Evolutionary conservation across 2,797 vertebrate genomes (phyloP), one percentile per base, ranked within the genome.

Genomic region (Coreius guichenoti): DNA sequence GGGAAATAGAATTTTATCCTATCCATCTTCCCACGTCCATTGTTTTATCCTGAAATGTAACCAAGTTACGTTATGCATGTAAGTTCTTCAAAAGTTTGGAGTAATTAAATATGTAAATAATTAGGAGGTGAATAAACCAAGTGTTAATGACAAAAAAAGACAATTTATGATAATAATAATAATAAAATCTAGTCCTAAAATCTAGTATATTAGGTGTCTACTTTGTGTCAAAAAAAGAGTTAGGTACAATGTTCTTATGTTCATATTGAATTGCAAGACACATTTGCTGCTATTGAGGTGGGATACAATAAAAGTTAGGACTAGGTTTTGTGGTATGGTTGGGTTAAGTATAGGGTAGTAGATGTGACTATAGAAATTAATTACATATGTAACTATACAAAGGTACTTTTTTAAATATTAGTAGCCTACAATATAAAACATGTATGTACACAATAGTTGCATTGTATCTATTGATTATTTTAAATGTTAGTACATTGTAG

Each of bases 1-100:
- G 88, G 90, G 89, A 90, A 91, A 89, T 87, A 33, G 13, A 63
- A 82, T 45, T 63, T 5, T 33, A 82, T 82, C 69, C 81, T 45
- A 74, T 61, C 69, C 36, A 36, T 11, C 80, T 56, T 56, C 81
- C 69, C 43, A 82, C 39, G 54, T 43, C 39, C 17, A 74, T 73
- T 74, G 81, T 73, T 74, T 73, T 61, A 45, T 58, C 51, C 33
- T 73, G 33, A 74, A 73, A 63, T 47, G n/a, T 63, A 61, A 74
- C 16, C 54, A 63, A 19, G 26, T 29, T 68, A 16, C 29, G 12
- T n/a, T 65, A 47, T 79, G 39, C 26, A 31, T 74, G n/a, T 39
- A 58, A n/a, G 51, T 58, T 77, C 21, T 77, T 39, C n/a, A 39
- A 77, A 58, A 77, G 75, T 58, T 26, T 58, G 74, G 33, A 9